Evolutionary conservation across 2,888 invertebrate genomes (phyloP), one percentile per base, ranked within the genome.

Genomic region (Caenorhabditis sp.): DNA sequence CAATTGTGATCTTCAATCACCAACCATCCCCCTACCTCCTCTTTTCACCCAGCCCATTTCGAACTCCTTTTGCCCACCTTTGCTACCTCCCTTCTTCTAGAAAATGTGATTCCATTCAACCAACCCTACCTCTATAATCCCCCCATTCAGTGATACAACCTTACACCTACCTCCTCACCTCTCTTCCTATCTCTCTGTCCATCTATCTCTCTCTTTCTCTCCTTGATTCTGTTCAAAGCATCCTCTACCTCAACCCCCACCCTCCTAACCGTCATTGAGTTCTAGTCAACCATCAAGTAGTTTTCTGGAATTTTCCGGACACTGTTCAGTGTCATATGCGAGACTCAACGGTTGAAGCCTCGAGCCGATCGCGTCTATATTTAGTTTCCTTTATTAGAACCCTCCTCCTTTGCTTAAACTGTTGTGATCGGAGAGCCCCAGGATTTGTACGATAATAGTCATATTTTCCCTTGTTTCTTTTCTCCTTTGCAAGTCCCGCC

Each of bases 101-200:
- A 19, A 5, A 19, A 49, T 19, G 64, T 66, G 66, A 66, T 66
- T 14, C 47, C 63, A 64, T 56, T 31, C 16, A 22, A 66, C 58
- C 75, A 68, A 66, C 28, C 44, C 74, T 75, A 64, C 66, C 74
- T 75, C 74, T 51, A 41, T 58, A 58, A 28, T 56, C 58, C n/a
- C 12, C 22, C 49, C 12, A 22, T 56, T 31, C 28, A 16, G 41
- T 69, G 58, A 58, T 70, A 22, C 22, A 56, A 19, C 51, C 51
- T 14, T 47, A 19, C 14, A 28, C 38, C 49, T 51, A 54, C 54
- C 14, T 22, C 54, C 54, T 14, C 12, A 10, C 2, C 4, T 19
- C n/a, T 19, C 19, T 7, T 47, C n/a, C 19, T 26, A 54, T 26
- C 54, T 54, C 49, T 49, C 5, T 49, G 16, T 1, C 10, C 47